phyloP scores from a whole-genome alignment of 2,888 invertebrate species.

The Polyommatus iphigenia region DNA sequence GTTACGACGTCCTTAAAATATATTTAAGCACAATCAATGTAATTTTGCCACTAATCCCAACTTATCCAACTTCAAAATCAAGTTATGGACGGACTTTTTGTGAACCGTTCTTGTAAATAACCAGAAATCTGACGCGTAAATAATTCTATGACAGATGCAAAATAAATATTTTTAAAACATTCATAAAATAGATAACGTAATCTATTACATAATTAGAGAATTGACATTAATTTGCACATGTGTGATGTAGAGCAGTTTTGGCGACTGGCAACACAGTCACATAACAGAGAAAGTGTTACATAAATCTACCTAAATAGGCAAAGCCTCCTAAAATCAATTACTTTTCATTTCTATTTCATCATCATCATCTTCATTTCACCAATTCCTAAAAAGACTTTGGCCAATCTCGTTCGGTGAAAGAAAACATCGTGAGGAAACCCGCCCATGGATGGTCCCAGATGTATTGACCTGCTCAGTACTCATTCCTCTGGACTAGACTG shows the following conservation, averaged over 20 bases:
- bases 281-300: conserved; percentile 6
- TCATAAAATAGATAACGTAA: not conserved
- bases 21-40: not conserved
- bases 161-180: not conserved
- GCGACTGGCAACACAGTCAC: conserved; percentile 1
- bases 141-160: conserved; percentile 15
- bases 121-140: conserved; percentile 2
- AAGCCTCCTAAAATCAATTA: not conserved
- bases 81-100: conserved; percentile 30
- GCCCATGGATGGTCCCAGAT: too few relatives aligned
- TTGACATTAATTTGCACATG: conserved; percentile 7
- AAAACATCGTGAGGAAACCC: too few relatives aligned
- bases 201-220: not conserved
- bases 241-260: not conserved
- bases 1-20: not conserved
- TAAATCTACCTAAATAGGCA: not conserved
- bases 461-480: too few relatives aligned
- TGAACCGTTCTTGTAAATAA: conserved; percentile 1
- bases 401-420: too few relatives aligned
- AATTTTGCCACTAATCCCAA: not conserved
- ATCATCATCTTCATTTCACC: too few relatives aligned
- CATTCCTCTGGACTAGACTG: too few relatives aligned
- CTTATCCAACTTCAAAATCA: not conserved
- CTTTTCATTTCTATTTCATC: too few relatives aligned
- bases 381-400: not conserved